phyloP scores from a whole-genome alignment of 2,797 vertebrate species.

The Hippopotamyrus pictus region DNA sequence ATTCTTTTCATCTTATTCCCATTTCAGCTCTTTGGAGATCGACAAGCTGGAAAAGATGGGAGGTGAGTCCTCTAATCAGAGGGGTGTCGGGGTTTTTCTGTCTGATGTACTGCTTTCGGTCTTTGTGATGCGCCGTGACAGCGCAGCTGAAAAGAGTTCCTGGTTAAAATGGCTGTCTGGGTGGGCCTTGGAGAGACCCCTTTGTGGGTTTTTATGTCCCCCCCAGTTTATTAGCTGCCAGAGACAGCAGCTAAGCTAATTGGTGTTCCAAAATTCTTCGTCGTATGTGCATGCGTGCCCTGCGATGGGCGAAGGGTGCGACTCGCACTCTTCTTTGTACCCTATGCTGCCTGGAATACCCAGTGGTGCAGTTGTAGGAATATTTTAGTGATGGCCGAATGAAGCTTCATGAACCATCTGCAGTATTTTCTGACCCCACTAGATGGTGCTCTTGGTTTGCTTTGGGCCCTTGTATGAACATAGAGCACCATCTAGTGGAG shows the following conservation, averaged over 20 bases:
- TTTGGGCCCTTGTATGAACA: not conserved
- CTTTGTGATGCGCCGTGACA: not conserved
- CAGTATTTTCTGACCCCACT: not conserved
- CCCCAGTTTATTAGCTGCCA: not conserved
- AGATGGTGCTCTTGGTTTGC: not conserved
- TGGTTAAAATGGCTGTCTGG: not conserved
- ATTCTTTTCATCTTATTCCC: constrained; percentile 23
- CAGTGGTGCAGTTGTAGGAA: not conserved
- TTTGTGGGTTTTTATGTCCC: not conserved
- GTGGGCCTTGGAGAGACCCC: not conserved
- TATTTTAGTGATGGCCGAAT: not conserved
- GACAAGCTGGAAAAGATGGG: constrained; percentile 46
- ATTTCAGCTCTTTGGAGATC: constrained; percentile 42
- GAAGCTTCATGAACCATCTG: not conserved
- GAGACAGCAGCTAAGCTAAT: not conserved
- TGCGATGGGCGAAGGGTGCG: no score
- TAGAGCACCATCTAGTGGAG: not conserved
- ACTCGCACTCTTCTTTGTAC: not conserved
- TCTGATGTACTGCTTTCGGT: not conserved
- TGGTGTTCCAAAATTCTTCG: not conserved
- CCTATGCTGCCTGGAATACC: not conserved
- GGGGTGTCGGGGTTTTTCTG: constrained; percentile 3
- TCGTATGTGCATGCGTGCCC: not conserved
- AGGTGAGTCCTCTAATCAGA: constrained; percentile 43
- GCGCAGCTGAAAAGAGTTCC: not conserved